Percentiles rank a stretch among this genome's conserved stretches.
Evolutionary conservation across 2,113 vertebrate species (phyloP).

Genomic region (Sphyrna mokarran): DNA sequence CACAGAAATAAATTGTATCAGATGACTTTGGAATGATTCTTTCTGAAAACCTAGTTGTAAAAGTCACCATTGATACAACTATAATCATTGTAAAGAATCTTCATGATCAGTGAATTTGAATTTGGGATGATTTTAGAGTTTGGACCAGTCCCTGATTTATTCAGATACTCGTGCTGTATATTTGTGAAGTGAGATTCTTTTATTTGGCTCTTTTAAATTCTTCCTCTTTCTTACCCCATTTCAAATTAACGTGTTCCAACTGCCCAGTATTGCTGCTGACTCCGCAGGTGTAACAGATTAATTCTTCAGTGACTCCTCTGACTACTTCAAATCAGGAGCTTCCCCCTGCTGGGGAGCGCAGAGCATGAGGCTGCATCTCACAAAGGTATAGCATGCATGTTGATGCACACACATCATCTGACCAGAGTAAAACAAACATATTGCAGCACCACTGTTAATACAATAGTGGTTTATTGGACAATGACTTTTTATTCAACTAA

Average conservation of each 20-base stretch:
- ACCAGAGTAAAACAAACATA: not conserved
- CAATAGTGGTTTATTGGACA: not conserved
- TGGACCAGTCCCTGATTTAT: not conserved
- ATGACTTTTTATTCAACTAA: not conserved
- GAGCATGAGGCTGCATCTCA: not conserved
- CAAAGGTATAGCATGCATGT: not conserved
- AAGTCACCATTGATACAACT: not conserved
- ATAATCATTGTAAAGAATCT: not conserved
- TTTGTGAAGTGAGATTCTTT: not conserved
- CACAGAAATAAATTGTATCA: not conserved
- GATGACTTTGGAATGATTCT: conserved; percentile 7
- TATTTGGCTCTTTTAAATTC: not conserved
- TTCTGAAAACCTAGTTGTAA: not conserved
- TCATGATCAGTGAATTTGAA: not conserved
- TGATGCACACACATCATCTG: not conserved
- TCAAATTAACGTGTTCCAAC: not conserved
- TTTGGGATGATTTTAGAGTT: not conserved
- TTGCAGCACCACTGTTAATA: not conserved
- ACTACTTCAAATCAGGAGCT: not conserved
- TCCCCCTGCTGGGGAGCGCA: not conserved
- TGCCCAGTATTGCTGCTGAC: not conserved
- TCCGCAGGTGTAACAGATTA: not conserved
- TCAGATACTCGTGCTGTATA: not conserved
- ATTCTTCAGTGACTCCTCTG: not conserved
- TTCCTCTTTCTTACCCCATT: not conserved